These are phyloP conservation scores for Dryococelus australis DNA, from an alignment of 2,888 invertebrate species.

Conservation along the genomic window DNA sequence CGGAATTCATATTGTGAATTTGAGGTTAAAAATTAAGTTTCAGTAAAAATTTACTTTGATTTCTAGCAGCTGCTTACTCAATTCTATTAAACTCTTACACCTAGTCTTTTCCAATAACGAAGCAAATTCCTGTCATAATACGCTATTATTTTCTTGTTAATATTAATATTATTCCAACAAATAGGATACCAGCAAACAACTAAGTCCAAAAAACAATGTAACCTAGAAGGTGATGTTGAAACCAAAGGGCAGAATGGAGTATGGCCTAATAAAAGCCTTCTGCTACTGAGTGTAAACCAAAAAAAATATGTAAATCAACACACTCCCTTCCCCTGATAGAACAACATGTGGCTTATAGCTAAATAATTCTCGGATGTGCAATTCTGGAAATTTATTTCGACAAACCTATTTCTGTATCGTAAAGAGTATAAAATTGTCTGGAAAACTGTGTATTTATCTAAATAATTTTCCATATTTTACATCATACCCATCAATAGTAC, in stretches of 20 bases:
- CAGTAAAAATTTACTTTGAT: neutral
- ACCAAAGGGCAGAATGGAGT: neutral
- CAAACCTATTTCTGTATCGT: neutral
- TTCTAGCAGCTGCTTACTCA: neutral
- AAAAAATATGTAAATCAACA: neutral
- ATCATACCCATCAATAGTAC: too few relatives aligned
- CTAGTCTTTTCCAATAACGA: neutral
- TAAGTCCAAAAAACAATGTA: neutral
- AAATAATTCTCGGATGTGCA: neutral
- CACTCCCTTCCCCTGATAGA: neutral
- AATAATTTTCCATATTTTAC: too few relatives aligned
- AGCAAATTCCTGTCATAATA: neutral
- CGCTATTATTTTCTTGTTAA: neutral
- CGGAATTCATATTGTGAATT: neutral
- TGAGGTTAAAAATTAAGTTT: neutral
- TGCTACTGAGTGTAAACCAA: neutral
- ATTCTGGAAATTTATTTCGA: neutral
- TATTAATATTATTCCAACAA: neutral
- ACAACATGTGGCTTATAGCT: neutral
- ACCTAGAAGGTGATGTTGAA: neutral
- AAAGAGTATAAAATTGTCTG: neutral
- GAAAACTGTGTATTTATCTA: neutral
- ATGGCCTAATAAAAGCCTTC: neutral
- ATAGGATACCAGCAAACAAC: neutral
- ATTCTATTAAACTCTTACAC: neutral